These are phyloP conservation scores for Andrena chrysosceles DNA, from an alignment of 2,888 invertebrate species.

Conservation along the genomic window DNA sequence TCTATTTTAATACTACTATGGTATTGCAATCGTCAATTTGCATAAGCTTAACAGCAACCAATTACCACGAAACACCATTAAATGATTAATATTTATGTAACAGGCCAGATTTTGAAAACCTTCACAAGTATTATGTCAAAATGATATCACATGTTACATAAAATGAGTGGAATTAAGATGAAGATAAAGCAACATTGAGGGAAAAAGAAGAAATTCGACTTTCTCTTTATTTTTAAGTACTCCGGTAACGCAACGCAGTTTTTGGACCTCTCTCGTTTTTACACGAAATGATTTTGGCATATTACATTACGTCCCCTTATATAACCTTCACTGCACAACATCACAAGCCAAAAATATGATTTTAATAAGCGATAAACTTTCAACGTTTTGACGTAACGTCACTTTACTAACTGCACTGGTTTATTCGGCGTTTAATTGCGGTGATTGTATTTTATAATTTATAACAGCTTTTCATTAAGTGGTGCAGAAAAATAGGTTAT, in stretches of 20 bases:
- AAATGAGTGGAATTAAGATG: not conserved
- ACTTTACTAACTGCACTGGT: not conserved
- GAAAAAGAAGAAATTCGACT: conserved; percentile 37
- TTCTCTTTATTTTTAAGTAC: conserved; percentile 45
- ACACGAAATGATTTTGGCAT: conserved; percentile 6
- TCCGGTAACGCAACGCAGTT: conserved; percentile 2
- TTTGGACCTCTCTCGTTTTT: conserved; percentile 5
- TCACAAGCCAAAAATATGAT: not conserved
- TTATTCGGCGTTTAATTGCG: not conserved
- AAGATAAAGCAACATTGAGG: conserved; percentile 9
- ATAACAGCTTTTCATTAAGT: too few species aligned
- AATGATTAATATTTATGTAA: not conserved
- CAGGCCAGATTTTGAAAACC: not conserved
- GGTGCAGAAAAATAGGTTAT: too few species aligned
- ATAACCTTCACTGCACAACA: conserved; percentile 15
- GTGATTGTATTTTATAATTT: not conserved
- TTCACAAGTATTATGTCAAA: not conserved
- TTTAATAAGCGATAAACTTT: not conserved
- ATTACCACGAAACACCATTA: too few species aligned
- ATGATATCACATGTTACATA: conserved; percentile 24
- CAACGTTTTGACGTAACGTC: too few species aligned
- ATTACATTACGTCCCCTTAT: conserved; percentile 1
- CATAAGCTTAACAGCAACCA: too few species aligned
- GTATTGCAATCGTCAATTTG: too few species aligned
- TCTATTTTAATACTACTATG: too few species aligned